A percentile compares a stretch with the other conserved stretches of the same genome.
Conservation (phyloP, 1,140 invertebrate species). For the Eumaeus atala region DNA sequence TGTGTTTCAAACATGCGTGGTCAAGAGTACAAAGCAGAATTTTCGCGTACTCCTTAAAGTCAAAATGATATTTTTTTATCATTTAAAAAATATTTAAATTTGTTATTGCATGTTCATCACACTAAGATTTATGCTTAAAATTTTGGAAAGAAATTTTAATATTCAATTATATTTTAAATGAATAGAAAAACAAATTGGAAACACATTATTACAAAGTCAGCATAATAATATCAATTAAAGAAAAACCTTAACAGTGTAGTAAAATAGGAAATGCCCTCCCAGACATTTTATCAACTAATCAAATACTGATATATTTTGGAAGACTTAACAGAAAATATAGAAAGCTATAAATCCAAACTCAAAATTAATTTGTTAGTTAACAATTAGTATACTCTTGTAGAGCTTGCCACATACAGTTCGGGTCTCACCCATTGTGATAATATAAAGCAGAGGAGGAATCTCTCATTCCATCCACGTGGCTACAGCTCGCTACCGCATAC, state of each 20-base stretch:
- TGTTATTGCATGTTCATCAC: no score
- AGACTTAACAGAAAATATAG: conserved; percentile 47
- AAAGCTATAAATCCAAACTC: conserved; percentile 5
- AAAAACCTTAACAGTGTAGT: conserved; percentile 62
- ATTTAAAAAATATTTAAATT: no score
- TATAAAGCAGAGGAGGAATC: background rate
- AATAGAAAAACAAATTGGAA: conserved; percentile 25
- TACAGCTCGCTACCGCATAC: no score
- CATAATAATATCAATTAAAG: no score
- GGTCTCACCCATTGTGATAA: conserved; percentile 9
- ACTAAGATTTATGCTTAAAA: no score
- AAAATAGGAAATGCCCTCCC: conserved; percentile 65
- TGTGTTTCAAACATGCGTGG: no score
- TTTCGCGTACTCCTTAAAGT: no score
- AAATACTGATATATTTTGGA: conserved; percentile 58
- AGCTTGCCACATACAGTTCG: background rate
- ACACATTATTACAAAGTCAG: conserved; percentile 31
- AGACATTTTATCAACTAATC: conserved; percentile 31
- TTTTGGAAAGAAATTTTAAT: conserved; percentile 47
- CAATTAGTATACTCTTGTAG: background rate
- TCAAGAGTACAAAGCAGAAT: no score
- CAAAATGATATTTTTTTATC: no score
- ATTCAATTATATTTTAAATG: conserved; percentile 32
- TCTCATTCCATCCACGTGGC: no score
- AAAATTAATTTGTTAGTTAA: conserved; percentile 5